Evolutionary conservation across 2,888 invertebrate species (phyloP), one percentile per base, ranked within the genome.

Genomic region (Elegia similella): DNA sequence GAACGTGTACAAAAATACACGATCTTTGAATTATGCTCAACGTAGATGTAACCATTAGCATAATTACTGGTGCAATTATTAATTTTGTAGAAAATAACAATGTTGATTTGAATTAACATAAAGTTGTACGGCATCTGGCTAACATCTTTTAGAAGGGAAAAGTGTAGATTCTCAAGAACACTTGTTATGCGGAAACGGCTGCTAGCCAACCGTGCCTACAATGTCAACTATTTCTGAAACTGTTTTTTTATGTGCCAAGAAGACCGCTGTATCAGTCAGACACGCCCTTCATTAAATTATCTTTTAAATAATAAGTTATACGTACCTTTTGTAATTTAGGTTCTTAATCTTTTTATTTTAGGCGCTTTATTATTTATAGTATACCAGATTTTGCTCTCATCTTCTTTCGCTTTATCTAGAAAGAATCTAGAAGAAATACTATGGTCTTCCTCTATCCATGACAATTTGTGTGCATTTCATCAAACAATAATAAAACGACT

Each of bases 171-270:
- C 55, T 48, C 47, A 57, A 57, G 66, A 72, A 63, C 64, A 59
- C 56, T 59, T 64, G 72, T 73, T 68, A 79, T 70, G 75, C 82
- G 86, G 85, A 87, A 86, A 77, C 76, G 63, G 67, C 64, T 63
- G 65, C 70, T 63, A 72, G 79, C 80, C 80, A 82, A 80, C 76
- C 72, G 74, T 76, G 75, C 72, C 64, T 68, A 76, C 85, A 86
- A 84, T 84, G 86, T 84, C 84, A 84, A 75, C 79, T 84, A 84
- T 84, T 85, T 84, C 66, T 64, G 75, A 81, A 73, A 76, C 63
- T 57, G 62, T 72, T 72, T 75, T 79, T 77, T 74, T 68, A 72
- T 69, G 65, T 75, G 80, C 78, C 78, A 79, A 80, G 76, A 77
- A 69, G 65, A 64, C 59, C 63, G 66, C 65, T 66, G 69, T 58